Conservation (phyloP, 2,888 invertebrate species). For the Aleiodes alternator region DNA sequence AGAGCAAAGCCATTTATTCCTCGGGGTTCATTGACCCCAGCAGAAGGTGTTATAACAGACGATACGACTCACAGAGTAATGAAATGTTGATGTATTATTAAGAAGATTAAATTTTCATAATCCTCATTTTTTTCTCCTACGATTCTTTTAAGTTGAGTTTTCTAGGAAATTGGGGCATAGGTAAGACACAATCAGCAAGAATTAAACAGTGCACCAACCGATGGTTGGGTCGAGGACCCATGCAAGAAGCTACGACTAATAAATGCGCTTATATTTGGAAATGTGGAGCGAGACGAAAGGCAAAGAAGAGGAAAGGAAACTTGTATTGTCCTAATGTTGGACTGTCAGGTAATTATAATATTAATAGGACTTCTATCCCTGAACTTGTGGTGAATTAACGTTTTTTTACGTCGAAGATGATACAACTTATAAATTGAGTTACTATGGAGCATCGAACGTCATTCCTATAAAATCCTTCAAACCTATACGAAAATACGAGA, state of each 20-base stretch:
- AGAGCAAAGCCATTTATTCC: constrained; percentile 68
- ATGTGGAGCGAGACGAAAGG: constrained; percentile 47
- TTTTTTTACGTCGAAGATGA: constrained; percentile 75
- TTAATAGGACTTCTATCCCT: not conserved
- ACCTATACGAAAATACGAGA: constrained; percentile 76
- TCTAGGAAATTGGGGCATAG: constrained; percentile 68
- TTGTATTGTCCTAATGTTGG: constrained; percentile 61
- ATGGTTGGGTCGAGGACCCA: constrained; percentile 78
- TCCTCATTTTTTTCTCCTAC: constrained; percentile 1
- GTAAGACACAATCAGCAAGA: constrained; percentile 53
- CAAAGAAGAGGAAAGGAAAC: constrained; percentile 58
- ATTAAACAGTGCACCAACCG: constrained; percentile 63
- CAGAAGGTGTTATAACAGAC: constrained; percentile 75
- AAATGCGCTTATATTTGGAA: constrained; percentile 82
- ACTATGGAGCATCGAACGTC: constrained; percentile 77
- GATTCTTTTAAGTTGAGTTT: constrained; percentile 66
- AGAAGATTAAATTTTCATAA: constrained; percentile 2
- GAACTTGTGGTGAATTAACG: not conserved
- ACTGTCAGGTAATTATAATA: constrained; percentile 61
- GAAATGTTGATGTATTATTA: not conserved
- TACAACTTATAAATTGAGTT: constrained; percentile 82
- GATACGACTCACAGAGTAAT: constrained; percentile 78
- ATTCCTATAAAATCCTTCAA: constrained; percentile 75
- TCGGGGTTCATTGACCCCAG: constrained; percentile 72
- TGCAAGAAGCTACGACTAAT: constrained; percentile 84